Evolutionary conservation across 2,888 invertebrate genomes (phyloP), one percentile per base, ranked within the genome.

Genomic region (Clistopyga incitator): DNA sequence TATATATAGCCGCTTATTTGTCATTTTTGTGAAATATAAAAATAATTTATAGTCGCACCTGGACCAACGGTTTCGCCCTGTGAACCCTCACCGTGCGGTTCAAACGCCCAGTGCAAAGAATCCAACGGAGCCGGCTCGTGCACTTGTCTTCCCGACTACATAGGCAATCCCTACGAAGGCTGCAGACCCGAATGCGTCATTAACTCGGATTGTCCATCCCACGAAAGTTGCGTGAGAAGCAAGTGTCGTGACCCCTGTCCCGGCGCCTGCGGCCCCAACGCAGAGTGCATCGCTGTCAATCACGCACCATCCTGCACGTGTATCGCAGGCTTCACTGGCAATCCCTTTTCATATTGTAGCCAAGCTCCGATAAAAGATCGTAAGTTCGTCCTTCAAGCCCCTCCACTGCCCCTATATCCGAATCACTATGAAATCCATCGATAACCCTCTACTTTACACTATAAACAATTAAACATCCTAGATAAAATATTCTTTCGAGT

Each of bases 151-250:
- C 93, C 94, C 4, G 95, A 95, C 76, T 96, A 95, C 89, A 93
- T 95, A 71, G 96, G 96, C 80, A 95, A 95, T 88, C 96, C 96
- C 25, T 95, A 95, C 83, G 95, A 96, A 90, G 93, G 94, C 87
- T 97, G 97, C 91, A 94, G 97, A 89, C 97, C 97, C 0, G 97
- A 97, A 93, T 97, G 97, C 91, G 95, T 95, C n/a, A 95, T 96
- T 6, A 96, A 97, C 91, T 95, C 96, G 8, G 97, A 97, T 93
- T 97, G 97, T 92, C 93, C 95, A n/a, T 94, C 94, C 71, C 95
- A 95, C 86, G 95, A 95, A 91, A 96, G 96, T 86, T 97, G 97
- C 89, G 94, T 96, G 3, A 95, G 95, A 86, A 95, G 96, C 86
- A 97, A 96, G 93, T 97, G 97, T 91, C 93, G 94, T 15, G 94